Conservation (phyloP, 2,888 invertebrate species). For the Clusia tigrina region DNA sequence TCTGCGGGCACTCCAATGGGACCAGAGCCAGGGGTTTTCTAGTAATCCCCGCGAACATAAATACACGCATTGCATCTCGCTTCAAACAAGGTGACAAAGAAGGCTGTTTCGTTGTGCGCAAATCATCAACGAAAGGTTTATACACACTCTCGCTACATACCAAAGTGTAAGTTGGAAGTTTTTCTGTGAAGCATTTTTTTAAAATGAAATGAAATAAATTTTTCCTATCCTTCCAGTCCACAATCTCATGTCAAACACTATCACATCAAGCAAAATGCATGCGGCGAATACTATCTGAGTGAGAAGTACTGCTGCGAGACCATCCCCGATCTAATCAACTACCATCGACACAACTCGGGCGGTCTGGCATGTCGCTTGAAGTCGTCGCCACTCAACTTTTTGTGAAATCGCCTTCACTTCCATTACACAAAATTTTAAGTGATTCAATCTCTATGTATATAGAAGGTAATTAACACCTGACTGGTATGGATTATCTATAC, state of each 20-base stretch:
- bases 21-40: too few relatives aligned
- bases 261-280: constrained; percentile 90
- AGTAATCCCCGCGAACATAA: too few relatives aligned
- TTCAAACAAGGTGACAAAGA: constrained; percentile 93
- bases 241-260: constrained; percentile 95
- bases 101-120: constrained; percentile 95
- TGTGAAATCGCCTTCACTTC: too few relatives aligned
- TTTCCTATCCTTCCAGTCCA: too few relatives aligned
- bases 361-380: constrained; percentile 91
- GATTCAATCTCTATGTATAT: constrained; percentile 84
- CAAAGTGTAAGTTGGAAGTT: constrained; percentile 81
- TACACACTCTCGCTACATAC: constrained; percentile 94
- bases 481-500: constrained; percentile 87
- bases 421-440: too few relatives aligned
- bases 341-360: constrained; percentile 94
- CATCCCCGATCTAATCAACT: constrained; percentile 93
- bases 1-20: too few relatives aligned
- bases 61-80: constrained; percentile 88
- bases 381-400: too few relatives aligned
- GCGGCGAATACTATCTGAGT: constrained; percentile 88
- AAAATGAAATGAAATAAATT: neutral
- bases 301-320: constrained; percentile 92
- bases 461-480: constrained; percentile 91
- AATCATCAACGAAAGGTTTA: constrained; percentile 93
- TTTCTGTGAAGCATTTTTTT: constrained; percentile 9